Evolutionary conservation across 1,140 invertebrate species (phyloP).

Genomic region (Alviniconcha marisindica): DNA sequence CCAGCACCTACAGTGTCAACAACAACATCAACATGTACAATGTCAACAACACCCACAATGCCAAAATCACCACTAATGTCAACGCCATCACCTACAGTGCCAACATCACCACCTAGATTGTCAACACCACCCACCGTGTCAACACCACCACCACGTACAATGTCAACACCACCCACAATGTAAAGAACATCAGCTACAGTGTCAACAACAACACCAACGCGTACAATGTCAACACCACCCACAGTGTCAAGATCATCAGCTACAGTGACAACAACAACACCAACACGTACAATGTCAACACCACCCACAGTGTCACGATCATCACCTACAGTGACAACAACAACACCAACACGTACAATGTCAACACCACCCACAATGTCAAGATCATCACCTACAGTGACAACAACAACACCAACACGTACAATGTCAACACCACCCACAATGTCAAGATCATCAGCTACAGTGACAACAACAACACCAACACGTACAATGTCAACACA

Average conservation of each 20-base stretch:
- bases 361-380: background rate
- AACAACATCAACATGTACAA: background rate
- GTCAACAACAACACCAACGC: background rate
- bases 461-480: no score
- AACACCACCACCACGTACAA: background rate
- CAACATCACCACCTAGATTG: no score
- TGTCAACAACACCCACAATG: background rate
- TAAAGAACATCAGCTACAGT: background rate
- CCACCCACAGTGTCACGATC: no score
- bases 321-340: background rate
- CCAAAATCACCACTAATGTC: no score
- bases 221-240: background rate
- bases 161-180: background rate
- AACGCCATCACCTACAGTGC: slow-evolving; percentile 43
- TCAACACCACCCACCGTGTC: no score
- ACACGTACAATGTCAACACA: background rate
- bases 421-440: no score
- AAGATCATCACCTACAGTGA: slow-evolving; percentile 32
- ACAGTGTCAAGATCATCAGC: no score
- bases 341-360: background rate
- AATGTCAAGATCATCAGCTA: no score
- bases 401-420: no score
- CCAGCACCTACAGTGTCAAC: background rate
- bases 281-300: no score
- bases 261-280: no score